Percentiles rank a stretch among this genome's conserved stretches.
Conservation (phyloP, 2,797 vertebrate genomes). For the Mycteria americana region DNA sequence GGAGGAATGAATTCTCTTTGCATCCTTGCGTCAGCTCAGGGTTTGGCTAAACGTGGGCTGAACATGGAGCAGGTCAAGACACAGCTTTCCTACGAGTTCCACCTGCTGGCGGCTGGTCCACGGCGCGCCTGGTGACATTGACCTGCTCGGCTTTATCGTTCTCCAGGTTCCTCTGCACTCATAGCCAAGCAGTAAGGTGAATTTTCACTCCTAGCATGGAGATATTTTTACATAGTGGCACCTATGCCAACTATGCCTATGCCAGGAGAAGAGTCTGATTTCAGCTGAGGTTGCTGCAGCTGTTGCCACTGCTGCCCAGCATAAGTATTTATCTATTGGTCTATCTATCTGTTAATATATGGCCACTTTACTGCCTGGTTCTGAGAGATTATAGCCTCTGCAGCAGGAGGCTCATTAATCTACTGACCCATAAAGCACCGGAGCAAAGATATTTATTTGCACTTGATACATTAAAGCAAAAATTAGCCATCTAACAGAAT, state of each 20-base stretch:
- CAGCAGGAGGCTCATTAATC: not conserved
- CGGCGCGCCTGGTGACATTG: rapidly evolving
- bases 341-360: not conserved
- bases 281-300: not conserved
- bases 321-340: conserved; percentile 6
- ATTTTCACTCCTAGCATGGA: not conserved
- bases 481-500: not conserved
- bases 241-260: not conserved
- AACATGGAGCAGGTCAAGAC: not conserved
- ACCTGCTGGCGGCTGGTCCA: not conserved
- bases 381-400: not conserved
- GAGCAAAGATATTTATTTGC: conserved; percentile 8
- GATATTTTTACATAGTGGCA: not conserved
- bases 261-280: not conserved
- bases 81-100: not conserved
- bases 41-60: not conserved
- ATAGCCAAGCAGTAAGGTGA: not conserved
- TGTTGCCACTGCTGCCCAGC: not conserved
- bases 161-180: not conserved
- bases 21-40: not conserved
- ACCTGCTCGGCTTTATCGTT: not conserved
- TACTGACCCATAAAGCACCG: not conserved
- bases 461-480: not conserved
- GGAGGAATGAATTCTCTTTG: not conserved
- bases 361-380: not conserved